A percentile compares a stretch with the other conserved stretches of the same genome.
Evolutionary conservation across 2,888 invertebrate genomes (phyloP).

Genomic region (Linnaemya vulpina): DNA sequence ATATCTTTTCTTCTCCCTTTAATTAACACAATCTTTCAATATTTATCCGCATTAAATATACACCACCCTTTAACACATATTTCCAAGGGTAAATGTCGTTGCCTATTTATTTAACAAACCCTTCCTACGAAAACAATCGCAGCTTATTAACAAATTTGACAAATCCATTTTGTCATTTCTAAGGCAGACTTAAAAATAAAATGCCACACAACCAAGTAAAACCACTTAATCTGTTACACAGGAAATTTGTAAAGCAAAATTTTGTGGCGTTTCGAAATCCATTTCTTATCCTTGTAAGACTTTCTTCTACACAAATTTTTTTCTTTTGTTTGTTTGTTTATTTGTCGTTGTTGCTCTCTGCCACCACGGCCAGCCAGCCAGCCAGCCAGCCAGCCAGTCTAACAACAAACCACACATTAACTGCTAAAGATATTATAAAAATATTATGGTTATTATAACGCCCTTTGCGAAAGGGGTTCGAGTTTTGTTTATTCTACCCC

Average conservation of each 20-base stretch:
- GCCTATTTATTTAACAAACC: conserved; percentile 30
- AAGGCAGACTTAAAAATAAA: conserved; percentile 38
- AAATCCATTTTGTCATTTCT: conserved; percentile 78
- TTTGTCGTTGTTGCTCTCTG: conserved; percentile 8
- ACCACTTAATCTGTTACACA: conserved; percentile 59
- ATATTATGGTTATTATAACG: conserved; percentile 69
- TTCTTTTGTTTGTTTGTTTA: too few relatives aligned
- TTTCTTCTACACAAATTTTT: too few relatives aligned
- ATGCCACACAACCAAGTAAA: conserved; percentile 44
- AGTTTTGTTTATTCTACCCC: conserved; percentile 51
- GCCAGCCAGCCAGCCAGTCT: too few relatives aligned
- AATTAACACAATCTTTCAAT: too few relatives aligned
- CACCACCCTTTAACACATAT: background rate
- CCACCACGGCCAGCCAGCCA: background rate
- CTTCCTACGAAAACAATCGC: background rate
- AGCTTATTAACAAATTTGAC: conserved; percentile 78
- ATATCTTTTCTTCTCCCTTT: background rate
- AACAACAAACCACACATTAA: conserved; percentile 43
- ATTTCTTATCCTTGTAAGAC: conserved; percentile 11
- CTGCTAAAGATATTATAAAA: conserved; percentile 60
- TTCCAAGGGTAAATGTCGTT: conserved; percentile 14
- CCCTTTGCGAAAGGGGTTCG: conserved; percentile 61
- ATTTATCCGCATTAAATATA: background rate
- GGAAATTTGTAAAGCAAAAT: conserved; percentile 57
- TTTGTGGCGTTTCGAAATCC: conserved; percentile 50